These are phyloP conservation scores for Agrilus planipennis DNA, from an alignment of 1,140 invertebrate genomes.

Conservation along the genomic window DNA sequence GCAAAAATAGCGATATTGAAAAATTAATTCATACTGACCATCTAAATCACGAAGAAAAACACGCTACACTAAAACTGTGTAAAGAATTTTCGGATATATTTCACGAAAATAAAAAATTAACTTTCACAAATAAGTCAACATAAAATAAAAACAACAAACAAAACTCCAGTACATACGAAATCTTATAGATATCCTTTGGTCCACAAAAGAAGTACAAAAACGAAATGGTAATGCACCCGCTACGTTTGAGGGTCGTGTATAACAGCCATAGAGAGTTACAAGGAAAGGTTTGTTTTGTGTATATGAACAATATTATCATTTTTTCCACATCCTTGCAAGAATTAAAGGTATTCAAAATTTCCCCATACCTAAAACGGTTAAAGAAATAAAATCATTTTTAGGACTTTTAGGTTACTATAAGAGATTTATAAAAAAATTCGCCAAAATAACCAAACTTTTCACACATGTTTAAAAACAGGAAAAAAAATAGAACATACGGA, in stretches of 20 bases:
- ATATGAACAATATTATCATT: too few species aligned
- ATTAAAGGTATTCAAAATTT: slow-evolving; percentile 29
- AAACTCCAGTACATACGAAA: too few species aligned
- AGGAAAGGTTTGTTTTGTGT: too few species aligned
- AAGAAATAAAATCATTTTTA: slow-evolving; percentile 27
- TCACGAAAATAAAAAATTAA: slow-evolving; percentile 3
- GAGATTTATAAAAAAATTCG: slow-evolving; percentile 10
- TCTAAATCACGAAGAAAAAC: slow-evolving; percentile 13
- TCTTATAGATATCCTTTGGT: too few species aligned
- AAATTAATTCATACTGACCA: slow-evolving; percentile 9
- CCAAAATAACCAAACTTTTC: slow-evolving; percentile 10
- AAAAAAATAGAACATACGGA: slow-evolving; percentile 9
- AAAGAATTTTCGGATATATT: slow-evolving; percentile 8
- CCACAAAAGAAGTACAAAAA: too few species aligned
- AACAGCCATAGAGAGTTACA: too few species aligned
- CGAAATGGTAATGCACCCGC: too few species aligned
- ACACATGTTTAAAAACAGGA: too few species aligned
- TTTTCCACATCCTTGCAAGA: too few species aligned
- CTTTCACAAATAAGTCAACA: slow-evolving; percentile 5
- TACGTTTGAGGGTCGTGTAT: too few species aligned
- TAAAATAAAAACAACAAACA: slow-evolving; percentile 12
- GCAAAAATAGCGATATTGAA: not conserved
- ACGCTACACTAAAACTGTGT: slow-evolving; percentile 6
- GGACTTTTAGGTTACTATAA: slow-evolving; percentile 10
- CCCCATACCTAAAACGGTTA: slow-evolving; percentile 27